These are phyloP conservation scores for Chaetodon trifasciatus DNA, from an alignment of 2,797 vertebrate species.

Conservation along the genomic window DNA sequence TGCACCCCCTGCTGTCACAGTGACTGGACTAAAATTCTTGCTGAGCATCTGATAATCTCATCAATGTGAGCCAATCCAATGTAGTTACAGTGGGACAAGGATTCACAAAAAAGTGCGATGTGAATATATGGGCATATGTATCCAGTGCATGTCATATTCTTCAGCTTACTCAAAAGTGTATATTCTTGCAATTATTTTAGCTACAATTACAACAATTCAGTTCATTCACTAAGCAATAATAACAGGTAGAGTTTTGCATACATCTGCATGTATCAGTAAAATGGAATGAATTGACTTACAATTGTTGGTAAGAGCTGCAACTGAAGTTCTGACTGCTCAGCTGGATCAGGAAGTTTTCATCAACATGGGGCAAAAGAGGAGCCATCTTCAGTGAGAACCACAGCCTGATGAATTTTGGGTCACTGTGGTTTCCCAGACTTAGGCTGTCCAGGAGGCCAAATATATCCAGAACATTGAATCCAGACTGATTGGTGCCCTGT, in stretches of 20 bases:
- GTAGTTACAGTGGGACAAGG: background rate
- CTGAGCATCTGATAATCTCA: background rate
- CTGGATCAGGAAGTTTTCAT: slow-evolving; percentile 50
- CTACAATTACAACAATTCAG: background rate
- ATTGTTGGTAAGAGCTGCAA: slow-evolving; percentile 68
- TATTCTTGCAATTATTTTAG: background rate
- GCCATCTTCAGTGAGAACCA: slow-evolving; percentile 70
- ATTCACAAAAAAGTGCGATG: background rate
- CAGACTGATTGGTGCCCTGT: slow-evolving; percentile 53
- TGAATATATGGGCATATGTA: background rate
- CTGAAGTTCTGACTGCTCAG: slow-evolving; percentile 70
- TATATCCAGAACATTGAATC: slow-evolving; percentile 30
- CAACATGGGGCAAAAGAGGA: slow-evolving; percentile 63
- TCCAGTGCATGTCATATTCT: background rate
- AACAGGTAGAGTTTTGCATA: background rate
- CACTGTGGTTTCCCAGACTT: slow-evolving; percentile 49
- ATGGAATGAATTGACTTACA: slow-evolving; percentile 57
- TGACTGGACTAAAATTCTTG: too few relatives aligned
- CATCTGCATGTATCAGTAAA: background rate
- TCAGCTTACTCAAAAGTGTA: background rate
- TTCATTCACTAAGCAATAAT: background rate
- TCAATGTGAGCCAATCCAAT: background rate
- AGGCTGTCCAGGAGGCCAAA: slow-evolving; percentile 66
- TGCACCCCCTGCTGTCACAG: too few relatives aligned
- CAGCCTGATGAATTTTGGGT: slow-evolving; percentile 50